phyloP scores from a whole-genome alignment of 2,797 vertebrate species.

The Hypotaenidia philippensis region DNA sequence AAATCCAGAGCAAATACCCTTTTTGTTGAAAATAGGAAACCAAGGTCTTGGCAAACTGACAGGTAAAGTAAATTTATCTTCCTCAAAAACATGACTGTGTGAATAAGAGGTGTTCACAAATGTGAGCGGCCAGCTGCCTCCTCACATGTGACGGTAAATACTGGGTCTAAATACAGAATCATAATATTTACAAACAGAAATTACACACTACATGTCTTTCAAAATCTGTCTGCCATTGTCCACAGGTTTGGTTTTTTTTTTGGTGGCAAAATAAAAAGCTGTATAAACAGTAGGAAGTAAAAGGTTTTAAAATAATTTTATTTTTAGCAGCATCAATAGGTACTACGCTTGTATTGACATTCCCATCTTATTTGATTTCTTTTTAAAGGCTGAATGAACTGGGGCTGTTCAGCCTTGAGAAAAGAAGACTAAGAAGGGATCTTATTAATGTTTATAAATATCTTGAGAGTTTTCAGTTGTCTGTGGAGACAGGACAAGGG shows the following conservation, averaged over 20 bases:
- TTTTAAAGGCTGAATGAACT: too few species aligned
- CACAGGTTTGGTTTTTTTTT: not conserved
- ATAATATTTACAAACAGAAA: slow-evolving; percentile 16
- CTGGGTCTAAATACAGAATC: not conserved
- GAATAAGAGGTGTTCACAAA: not conserved
- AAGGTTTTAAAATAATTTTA: not conserved
- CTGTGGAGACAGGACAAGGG: too few species aligned
- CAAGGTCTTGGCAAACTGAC: not conserved
- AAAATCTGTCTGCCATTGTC: not conserved
- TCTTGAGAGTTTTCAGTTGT: too few species aligned
- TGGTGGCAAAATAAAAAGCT: not conserved
- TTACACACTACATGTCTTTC: not conserved
- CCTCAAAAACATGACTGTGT: not conserved
- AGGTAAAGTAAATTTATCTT: not conserved
- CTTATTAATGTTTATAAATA: too few species aligned
- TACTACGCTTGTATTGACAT: not conserved
- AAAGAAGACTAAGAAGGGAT: too few species aligned
- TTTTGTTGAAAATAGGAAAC: not conserved
- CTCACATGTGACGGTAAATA: not conserved
- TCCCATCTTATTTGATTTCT: not conserved
- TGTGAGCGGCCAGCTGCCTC: not conserved
- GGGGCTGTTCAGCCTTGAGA: too few species aligned
- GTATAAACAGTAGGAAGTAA: not conserved
- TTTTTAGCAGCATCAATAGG: not conserved
- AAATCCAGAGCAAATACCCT: not conserved